Evolutionary conservation across 2,888 invertebrate species (phyloP).

Genomic region (Hyppa rectilinea): DNA sequence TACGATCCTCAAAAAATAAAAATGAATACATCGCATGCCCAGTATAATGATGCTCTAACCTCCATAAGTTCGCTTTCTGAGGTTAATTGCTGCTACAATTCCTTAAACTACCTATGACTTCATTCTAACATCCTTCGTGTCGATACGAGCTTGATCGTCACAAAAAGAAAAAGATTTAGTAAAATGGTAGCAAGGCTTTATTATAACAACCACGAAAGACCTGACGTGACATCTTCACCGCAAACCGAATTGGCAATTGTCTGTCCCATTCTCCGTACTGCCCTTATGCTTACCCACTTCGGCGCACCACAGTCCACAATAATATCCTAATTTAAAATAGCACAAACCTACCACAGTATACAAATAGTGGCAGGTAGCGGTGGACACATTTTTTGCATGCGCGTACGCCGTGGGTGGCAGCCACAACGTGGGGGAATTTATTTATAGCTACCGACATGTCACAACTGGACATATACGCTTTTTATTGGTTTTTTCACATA

Average conservation of each 20-base stretch:
- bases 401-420: conserved; percentile 75
- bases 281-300: conserved; percentile 33
- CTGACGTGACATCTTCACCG: conserved; percentile 35
- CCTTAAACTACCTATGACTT: background rate
- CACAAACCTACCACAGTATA: conserved; percentile 57
- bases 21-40: no score
- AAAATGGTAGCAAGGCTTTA: conserved; percentile 4
- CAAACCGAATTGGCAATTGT: conserved; percentile 53
- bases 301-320: conserved; percentile 35
- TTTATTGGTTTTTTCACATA: conserved; percentile 63
- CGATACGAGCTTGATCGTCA: background rate
- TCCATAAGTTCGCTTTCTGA: background rate
- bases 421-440: conserved; percentile 74
- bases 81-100: background rate
- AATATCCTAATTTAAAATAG: conserved; percentile 65
- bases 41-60: no score
- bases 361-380: conserved; percentile 67
- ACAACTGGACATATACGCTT: conserved; percentile 66
- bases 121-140: background rate
- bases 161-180: background rate
- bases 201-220: conserved; percentile 5
- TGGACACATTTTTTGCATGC: conserved; percentile 76
- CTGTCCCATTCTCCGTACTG: conserved; percentile 19
- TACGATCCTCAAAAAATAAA: no score
- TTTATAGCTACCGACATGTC: conserved; percentile 77